phyloP scores from a whole-genome alignment of 1,140 invertebrate genomes.

The Anastatus disparis region DNA sequence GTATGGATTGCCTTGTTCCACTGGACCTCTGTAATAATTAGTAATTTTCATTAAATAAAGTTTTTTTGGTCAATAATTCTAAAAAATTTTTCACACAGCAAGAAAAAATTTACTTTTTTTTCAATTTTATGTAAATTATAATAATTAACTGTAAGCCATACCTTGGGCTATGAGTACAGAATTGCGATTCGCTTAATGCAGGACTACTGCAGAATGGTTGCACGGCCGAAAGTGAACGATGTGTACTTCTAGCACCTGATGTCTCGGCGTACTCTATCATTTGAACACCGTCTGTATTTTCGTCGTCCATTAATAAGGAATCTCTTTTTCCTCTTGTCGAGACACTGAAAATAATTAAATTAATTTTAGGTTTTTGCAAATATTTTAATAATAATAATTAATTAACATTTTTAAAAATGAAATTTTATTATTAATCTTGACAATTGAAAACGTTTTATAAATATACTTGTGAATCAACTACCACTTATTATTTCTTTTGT shows the following conservation, averaged over 20 bases:
- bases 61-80: too few species aligned
- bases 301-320: constrained; percentile 46
- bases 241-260: constrained; percentile 50
- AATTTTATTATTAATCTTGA: too few species aligned
- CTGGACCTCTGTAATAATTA: constrained; percentile 46
- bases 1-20: constrained; percentile 59
- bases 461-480: too few species aligned
- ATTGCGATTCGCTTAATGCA: constrained; percentile 51
- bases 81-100: too few species aligned
- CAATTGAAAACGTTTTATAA: too few species aligned
- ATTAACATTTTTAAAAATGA: too few species aligned
- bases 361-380: too few species aligned
- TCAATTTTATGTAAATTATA: too few species aligned
- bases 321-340: constrained; percentile 52
- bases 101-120: too few species aligned
- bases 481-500: too few species aligned
- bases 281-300: constrained; percentile 61
- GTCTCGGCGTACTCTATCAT: constrained; percentile 63
- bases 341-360: constrained; percentile 42
- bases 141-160: too few species aligned
- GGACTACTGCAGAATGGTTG: constrained; percentile 55
- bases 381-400: neutral
- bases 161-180: constrained; percentile 54
- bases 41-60: too few species aligned
- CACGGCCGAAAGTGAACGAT: constrained; percentile 59